Evolutionary conservation across 2,888 invertebrate genomes (phyloP), one percentile per base, ranked within the genome.

Genomic region (Drosophila anomalata): DNA sequence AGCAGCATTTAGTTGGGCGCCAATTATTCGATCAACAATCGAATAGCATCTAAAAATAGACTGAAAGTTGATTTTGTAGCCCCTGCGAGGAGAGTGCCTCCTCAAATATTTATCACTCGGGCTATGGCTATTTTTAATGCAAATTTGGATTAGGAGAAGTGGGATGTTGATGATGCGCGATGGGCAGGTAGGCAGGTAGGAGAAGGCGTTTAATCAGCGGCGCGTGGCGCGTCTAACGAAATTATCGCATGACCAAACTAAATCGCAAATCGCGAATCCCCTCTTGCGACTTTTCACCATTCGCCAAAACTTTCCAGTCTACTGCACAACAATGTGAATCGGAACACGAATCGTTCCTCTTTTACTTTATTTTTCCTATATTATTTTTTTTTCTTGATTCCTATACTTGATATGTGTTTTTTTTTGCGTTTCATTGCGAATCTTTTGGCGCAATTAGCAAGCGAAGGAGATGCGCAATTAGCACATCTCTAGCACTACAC

Each of bases 271-370:
- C 51, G 22, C 22, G 5, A 24, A 24, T 24, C 29, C 41, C 33
- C 14, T 33, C 24, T 24, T 12, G 67, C 36, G 54, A 66, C 42
- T 71, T 58, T 68, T 52, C 72, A 39, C 48, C 46, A 17, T 24
- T 41, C 56, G 56, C 58, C 59, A 59, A 77, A 80, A 79, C 75
- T 83, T 83, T 80, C 75, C 87, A 80, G 79, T 79, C 78, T 76
- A 61, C 31, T 84, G 78, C 73, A 71, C 78, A 78, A 72, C 76
- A 78, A 56, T 59, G 61, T 50, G 70, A 73, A 71, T 65, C 60
- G 84, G 62, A 76, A 76, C 68, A 69, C 53, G 66, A 51, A 68
- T 26, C 58, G 47, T 54, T 61, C 48, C 58, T 55, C 44, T 60
- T 63, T 44, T 41, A 17, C 17, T 24, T 33, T 52, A 29, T 29